Evolutionary conservation across 2,888 invertebrate species (phyloP), one percentile per base, ranked within the genome.

Genomic region (Xestobium rufovillosum): DNA sequence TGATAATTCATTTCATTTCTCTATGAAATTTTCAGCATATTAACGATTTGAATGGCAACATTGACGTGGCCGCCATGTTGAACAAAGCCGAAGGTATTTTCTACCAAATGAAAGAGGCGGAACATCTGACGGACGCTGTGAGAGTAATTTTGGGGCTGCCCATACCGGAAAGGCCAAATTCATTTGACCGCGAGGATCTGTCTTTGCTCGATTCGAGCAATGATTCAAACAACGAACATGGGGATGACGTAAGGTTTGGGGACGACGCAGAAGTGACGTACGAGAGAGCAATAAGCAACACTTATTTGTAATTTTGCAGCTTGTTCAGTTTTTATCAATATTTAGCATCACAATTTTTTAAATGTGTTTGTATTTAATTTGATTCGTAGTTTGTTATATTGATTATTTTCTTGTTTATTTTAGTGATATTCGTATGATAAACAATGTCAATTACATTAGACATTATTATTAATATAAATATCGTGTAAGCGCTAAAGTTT

Each of bases 41-140:
- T 44, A 98, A 98, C 67, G 96, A 97, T 61, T 69, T 97, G 45
- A 86, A 90, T 8, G 79, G 87, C 62, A 78, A 83, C 45, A 79
- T 97, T 31, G 83, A 94, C 56, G 71, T 97, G 4, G 80, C 85
- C 41, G 74, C 78, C 47, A 83, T 85, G 31, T 66, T 97, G 14
- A 81, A 82, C 51, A 78, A 80, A 41, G 95, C 96, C 0, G 96
- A 97, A 66, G 88, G 87, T 4, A 92, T 97, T 50, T 95, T 83
- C 66, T 74, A 84, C 51, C 96, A 97, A 65, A 72, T 97, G 1
- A 76, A 80, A 48, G 73, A 76, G 9, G 76, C 81, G 0, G 74
- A 76, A 1, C 75, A 80, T 50, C 65, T 88, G 35, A 80, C 82
- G 0, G 80, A 85, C 58, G 73, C 77, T 43, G 75, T 88, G 34